Conservation (phyloP, 2,113 vertebrate genomes). For the Pygoscelis antarcticus region DNA sequence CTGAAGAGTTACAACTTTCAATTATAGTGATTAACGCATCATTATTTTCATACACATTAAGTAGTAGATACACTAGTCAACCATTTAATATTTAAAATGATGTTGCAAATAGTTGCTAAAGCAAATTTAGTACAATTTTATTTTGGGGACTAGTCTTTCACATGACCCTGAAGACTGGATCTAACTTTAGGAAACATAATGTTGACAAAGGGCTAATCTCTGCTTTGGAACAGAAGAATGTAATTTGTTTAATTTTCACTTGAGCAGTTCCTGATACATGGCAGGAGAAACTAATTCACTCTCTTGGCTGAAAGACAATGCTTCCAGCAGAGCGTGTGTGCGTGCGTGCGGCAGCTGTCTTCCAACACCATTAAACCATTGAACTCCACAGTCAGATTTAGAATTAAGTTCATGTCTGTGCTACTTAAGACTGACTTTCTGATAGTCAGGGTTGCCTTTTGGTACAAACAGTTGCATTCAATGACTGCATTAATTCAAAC, state of each 20-base stretch:
- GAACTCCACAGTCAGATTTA: background rate
- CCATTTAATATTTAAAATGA: background rate
- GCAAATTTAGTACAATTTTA: background rate
- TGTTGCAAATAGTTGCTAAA: background rate
- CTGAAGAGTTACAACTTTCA: background rate
- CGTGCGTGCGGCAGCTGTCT: background rate
- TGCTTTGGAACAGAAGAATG: background rate
- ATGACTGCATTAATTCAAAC: background rate
- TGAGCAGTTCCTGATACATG: background rate
- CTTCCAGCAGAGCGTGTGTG: background rate
- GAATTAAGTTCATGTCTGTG: background rate
- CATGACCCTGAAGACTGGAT: background rate
- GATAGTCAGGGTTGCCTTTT: background rate
- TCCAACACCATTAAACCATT: background rate
- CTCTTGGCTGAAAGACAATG: background rate
- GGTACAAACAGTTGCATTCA: background rate
- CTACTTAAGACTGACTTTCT: background rate
- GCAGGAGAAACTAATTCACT: background rate
- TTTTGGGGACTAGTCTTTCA: background rate
- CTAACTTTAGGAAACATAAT: background rate
- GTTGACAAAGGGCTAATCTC: background rate
- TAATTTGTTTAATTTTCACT: conserved; percentile 4
- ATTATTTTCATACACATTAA: background rate
- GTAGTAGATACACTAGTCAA: background rate
- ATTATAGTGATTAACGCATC: background rate